Percentiles rank a stretch among this genome's conserved stretches.
These are phyloP conservation scores for Phaethornis superciliosus DNA, from an alignment of 2,113 vertebrate genomes.

Conservation along the genomic window DNA sequence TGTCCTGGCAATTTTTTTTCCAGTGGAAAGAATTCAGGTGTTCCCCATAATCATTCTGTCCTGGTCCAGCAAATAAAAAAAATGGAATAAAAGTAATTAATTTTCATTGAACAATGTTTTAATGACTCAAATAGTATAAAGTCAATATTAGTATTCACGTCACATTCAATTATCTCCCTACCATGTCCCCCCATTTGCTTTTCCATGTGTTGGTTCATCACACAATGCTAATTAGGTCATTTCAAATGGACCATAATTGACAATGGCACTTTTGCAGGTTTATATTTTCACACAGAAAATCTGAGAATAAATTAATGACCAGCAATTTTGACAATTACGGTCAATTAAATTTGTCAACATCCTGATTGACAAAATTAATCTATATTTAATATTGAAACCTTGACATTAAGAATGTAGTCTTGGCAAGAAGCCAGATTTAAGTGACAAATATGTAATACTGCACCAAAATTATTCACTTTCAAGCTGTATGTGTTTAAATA, in stretches of 20 bases:
- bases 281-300: constrained; percentile 79
- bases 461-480: background rate
- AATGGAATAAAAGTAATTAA: constrained; percentile 4
- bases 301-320: constrained; percentile 84
- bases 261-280: constrained; percentile 81
- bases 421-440: constrained; percentile 10
- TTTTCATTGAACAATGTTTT: constrained; percentile 37
- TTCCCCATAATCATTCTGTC: background rate
- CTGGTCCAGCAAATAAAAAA: constrained; percentile 1
- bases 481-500: background rate
- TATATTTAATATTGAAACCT: constrained; percentile 66
- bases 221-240: constrained; percentile 87
- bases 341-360: constrained; percentile 83
- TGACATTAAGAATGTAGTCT: constrained; percentile 26
- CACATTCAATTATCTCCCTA: constrained; percentile 79
- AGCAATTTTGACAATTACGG: constrained; percentile 85
- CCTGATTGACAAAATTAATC: constrained; percentile 67
- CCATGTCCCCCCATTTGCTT: constrained; percentile 75
- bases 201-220: constrained; percentile 78
- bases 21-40: constrained; percentile 12
- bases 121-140: constrained; percentile 69
- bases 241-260: constrained; percentile 80
- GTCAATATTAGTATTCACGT: constrained; percentile 82
- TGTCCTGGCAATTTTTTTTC: background rate
- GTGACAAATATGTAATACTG: background rate